Evolutionary conservation across 2,797 vertebrate genomes (phyloP).

Genomic region (Bovichtus diacanthus): DNA sequence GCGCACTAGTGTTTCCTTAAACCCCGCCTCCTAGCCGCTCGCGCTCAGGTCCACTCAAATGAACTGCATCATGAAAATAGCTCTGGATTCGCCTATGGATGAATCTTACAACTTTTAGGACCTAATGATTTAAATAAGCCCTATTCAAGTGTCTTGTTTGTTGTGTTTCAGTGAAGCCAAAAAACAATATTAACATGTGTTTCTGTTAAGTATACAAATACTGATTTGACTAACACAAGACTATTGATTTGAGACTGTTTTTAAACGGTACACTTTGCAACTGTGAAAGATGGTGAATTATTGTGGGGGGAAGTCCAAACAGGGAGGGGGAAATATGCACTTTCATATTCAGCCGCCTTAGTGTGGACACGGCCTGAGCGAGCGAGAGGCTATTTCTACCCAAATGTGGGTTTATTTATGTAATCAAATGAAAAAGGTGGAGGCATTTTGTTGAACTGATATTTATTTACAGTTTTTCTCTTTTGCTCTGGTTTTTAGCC

Average conservation of each 20-base stretch:
- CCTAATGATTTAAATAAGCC: too few relatives aligned
- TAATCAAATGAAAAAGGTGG: constrained; percentile 79
- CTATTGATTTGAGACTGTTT: background rate
- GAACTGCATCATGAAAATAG: too few relatives aligned
- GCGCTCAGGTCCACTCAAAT: too few relatives aligned
- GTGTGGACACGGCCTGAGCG: constrained; percentile 19
- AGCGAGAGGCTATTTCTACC: constrained; percentile 51
- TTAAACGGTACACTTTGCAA: background rate
- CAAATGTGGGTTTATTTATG: constrained; percentile 71
- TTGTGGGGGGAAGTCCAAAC: background rate
- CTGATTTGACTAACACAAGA: too few relatives aligned
- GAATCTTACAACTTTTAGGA: too few relatives aligned
- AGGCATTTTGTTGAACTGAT: constrained; percentile 72
- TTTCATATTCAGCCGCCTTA: constrained; percentile 23
- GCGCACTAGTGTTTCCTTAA: too few relatives aligned
- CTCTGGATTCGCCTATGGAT: too few relatives aligned
- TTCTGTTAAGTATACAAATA: too few relatives aligned
- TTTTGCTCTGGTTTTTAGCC: constrained; percentile 78
- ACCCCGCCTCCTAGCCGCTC: too few relatives aligned
- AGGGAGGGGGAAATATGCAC: background rate
- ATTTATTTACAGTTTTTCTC: constrained; percentile 80
- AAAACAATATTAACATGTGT: too few relatives aligned
- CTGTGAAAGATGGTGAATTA: background rate
- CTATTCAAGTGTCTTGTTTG: too few relatives aligned
- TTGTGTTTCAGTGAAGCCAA: too few relatives aligned